Base-by-base conservation (phyloP, 2,113 vertebrate species). In the Coryphaenoides rupestris region DNA sequence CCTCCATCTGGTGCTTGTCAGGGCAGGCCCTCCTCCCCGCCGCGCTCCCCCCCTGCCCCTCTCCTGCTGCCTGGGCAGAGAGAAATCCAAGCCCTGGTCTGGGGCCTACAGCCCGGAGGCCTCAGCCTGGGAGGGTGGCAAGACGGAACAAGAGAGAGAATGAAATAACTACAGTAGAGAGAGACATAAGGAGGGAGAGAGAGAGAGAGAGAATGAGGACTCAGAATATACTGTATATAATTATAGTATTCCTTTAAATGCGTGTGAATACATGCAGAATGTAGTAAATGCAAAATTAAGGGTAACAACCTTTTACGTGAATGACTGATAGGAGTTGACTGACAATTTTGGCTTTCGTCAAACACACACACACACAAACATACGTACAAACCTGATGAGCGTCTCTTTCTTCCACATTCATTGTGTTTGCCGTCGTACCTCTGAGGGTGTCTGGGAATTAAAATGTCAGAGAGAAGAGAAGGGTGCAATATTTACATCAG, bases 1-100 rank as follows among this genome's bases (percentile, higher is more conserved):
- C 76, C 65, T 84, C 69, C 62, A 62, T 63, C 72, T 10, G 73
- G 65, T 67, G 62, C 58, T 33, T 68, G 82, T 70, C 73, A 55
- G 59, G 63, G 3, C 82, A 65, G 40, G 80, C 79, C 65, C 61
- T 58, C 54, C n/a, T n/a, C n/a, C n/a, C n/a, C n/a, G n/a, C n/a
- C n/a, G n/a, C n/a, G n/a, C n/a, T n/a, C n/a, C n/a, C 62, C 28
- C 28, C 28, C 4, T 33, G 28, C 28, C 28, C 28, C 28, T 56
- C 45, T 21, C 47, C 19, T 40, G 47, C 16, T 52, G 47, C 49
- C 22, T 19, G 22, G 47, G 17, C 5, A 24, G 40, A 54, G 47
- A 16, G 47, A 1, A 49, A 49, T 15, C 28, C 47, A 49, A 49
- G 55, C 54, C 60, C 58, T 55, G 56, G 61, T 49, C 23, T 59